Percentiles rank a stretch among this genome's conserved stretches.
Conservation (phyloP, 2,888 invertebrate species). For the Sinelater perroti region DNA sequence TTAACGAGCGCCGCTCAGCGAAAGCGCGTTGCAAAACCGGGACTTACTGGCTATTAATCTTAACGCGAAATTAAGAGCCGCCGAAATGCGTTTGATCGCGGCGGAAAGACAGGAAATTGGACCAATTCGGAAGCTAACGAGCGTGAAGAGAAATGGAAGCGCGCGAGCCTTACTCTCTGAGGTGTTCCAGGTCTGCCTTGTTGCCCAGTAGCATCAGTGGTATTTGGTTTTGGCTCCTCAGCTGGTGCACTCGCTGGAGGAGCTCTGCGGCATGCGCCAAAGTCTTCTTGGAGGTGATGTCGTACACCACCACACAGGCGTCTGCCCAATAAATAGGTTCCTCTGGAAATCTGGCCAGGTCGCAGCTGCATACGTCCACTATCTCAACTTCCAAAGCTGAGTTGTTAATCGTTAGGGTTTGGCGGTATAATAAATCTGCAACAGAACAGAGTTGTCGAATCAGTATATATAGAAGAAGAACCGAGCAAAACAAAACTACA, state of each 20-base stretch:
- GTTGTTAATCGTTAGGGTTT: conserved; percentile 77
- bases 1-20: conserved; percentile 11
- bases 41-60: conserved; percentile 17
- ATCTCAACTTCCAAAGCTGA: conserved; percentile 79
- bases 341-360: conserved; percentile 67
- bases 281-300: conserved; percentile 76
- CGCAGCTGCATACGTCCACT: conserved; percentile 80
- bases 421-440: conserved; percentile 79
- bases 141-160: too few species aligned
- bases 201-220: conserved; percentile 78
- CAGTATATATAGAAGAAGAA: too few species aligned
- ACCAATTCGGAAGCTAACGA: conserved; percentile 2
- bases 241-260: conserved; percentile 66
- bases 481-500: too few species aligned
- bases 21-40: conserved; percentile 11
- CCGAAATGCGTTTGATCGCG: conserved; percentile 3
- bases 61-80: conserved; percentile 8
- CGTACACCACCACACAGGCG: conserved; percentile 80
- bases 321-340: conserved; percentile 80
- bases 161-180: conserved; percentile 75
- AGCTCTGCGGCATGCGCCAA: conserved; percentile 75
- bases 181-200: conserved; percentile 81
- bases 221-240: conserved; percentile 62
- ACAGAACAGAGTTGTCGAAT: too few species aligned
- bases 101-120: conserved; percentile 12